Base-by-base conservation (phyloP, 2,888 invertebrate species). In the Lepetodrilus schrolli region DNA sequence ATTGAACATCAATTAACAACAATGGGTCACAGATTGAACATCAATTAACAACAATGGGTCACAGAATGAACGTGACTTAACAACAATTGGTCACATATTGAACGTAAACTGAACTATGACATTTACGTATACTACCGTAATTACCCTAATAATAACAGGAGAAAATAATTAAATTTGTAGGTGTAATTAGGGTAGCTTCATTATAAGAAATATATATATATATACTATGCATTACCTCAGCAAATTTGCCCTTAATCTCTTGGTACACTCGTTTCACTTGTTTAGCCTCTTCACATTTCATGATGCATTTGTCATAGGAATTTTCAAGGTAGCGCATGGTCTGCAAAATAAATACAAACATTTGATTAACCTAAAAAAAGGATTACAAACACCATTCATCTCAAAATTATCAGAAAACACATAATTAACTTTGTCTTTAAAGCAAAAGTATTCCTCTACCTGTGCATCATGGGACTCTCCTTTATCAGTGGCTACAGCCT, bases 271-370 rank as follows among this genome's bases (percentile, higher is more conserved):
- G 82, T 51, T 85, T 84, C 69, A 91, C 87, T 77, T 90, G 91
- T 36, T 86, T 87, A 0, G 91, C 91, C 74, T 91, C 91, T 78
- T 88, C 89, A 71, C 87, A 89, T 80, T 91, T 91, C 72, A 91
- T 82, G 48, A 82, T 83, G 1, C 87, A 87, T 77, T 90, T 90
- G 79, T 90, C 90, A 75, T 87, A 84, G 58, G 82, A 83, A 81
- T 90, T 90, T 75, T 90, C 90, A 50, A 90, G 82, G 75, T 87
- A 88, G 13, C 89, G 77, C 82, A 89, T 83, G 66, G 82, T 83
- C 89, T 89, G 81, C 13, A 79, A 75, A 74, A n/a, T n/a, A n/a
- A n/a, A 74, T 58, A 49, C 49, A 34, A 70, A 68, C n/a, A 1
- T 20, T 23, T 10, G 10, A n/a, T n/a, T 10, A n/a, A n/a, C n/a